Evolutionary conservation across 2,888 invertebrate genomes (phyloP).

Genomic region (Lithophane socia): DNA sequence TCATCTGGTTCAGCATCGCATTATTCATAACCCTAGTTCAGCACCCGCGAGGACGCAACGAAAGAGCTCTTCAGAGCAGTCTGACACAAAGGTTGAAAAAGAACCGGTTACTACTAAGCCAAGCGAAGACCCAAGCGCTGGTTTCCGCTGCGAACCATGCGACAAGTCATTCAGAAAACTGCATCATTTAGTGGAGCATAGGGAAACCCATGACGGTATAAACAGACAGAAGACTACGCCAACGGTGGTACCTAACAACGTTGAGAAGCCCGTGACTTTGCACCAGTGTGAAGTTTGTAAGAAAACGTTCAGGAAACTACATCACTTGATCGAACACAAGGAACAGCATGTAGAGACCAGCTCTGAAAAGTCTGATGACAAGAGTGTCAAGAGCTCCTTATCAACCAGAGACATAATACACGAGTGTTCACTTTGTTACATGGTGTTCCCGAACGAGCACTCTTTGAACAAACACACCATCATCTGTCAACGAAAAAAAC

Average conservation of each 20-base stretch:
- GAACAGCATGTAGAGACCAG: slow-evolving; percentile 85
- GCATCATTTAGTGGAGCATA: slow-evolving; percentile 88
- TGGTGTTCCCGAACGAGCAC: slow-evolving; percentile 89
- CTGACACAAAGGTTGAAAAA: slow-evolving; percentile 75
- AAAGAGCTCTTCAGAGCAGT: slow-evolving; percentile 82
- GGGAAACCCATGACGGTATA: slow-evolving; percentile 87
- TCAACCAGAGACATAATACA: slow-evolving; percentile 89
- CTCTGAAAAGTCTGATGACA: slow-evolving; percentile 86
- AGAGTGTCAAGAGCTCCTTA: slow-evolving; percentile 83
- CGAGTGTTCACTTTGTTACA: slow-evolving; percentile 88
- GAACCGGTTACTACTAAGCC: slow-evolving; percentile 70
- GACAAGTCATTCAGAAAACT: slow-evolving; percentile 89
- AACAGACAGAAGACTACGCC: slow-evolving; percentile 79
- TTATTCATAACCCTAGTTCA: slow-evolving; percentile 80
- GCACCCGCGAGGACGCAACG: slow-evolving; percentile 73
- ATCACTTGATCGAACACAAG: slow-evolving; percentile 87
- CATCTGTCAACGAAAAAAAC: slow-evolving; percentile 85
- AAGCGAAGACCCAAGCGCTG: slow-evolving; percentile 82
- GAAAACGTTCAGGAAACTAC: slow-evolving; percentile 86
- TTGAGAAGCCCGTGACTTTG: slow-evolving; percentile 70
- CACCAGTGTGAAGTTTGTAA: slow-evolving; percentile 86
- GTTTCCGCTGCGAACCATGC: slow-evolving; percentile 88
- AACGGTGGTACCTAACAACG: slow-evolving; percentile 54
- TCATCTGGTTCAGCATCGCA: slow-evolving; percentile 87
- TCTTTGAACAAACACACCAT: slow-evolving; percentile 85